phyloP scores from a whole-genome alignment of 2,888 invertebrate species.

The Trissolcus brochymenae region DNA sequence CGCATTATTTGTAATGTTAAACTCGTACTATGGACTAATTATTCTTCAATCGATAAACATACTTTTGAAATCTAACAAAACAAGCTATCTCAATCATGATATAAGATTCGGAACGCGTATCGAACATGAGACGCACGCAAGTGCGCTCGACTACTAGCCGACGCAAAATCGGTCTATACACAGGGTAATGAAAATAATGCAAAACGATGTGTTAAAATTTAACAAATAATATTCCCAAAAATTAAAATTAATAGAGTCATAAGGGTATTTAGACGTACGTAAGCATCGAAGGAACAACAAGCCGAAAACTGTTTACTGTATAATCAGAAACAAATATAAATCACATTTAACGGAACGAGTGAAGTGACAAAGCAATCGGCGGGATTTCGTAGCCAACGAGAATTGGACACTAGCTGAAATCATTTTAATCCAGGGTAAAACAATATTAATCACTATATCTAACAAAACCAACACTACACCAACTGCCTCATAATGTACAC shows the following conservation, averaged over 20 bases:
- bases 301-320: slow-evolving; percentile 68
- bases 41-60: slow-evolving; percentile 45
- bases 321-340: slow-evolving; percentile 61
- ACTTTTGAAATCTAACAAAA: slow-evolving; percentile 22
- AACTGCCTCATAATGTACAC: slow-evolving; percentile 44
- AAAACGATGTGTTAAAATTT: slow-evolving; percentile 55
- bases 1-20: slow-evolving; percentile 32
- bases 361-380: slow-evolving; percentile 58
- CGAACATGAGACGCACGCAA: slow-evolving; percentile 25
- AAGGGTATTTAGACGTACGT: slow-evolving; percentile 67
- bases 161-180: slow-evolving; percentile 67
- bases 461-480: slow-evolving; percentile 55
- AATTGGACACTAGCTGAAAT: slow-evolving; percentile 71
- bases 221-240: slow-evolving; percentile 66
- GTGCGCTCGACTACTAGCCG: slow-evolving; percentile 51
- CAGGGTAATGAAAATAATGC: slow-evolving; percentile 71
- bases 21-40: slow-evolving; percentile 34
- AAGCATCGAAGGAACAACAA: slow-evolving; percentile 53
- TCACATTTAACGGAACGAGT: slow-evolving; percentile 46
- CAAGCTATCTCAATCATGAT: slow-evolving; percentile 34
- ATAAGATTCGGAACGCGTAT: slow-evolving; percentile 36
- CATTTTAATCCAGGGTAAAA: slow-evolving; percentile 75
- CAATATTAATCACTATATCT: slow-evolving; percentile 71
- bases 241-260: slow-evolving; percentile 63
- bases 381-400: slow-evolving; percentile 67